phyloP scores from a whole-genome alignment of 2,797 vertebrate species.

The Rhinophrynus dorsalis region DNA sequence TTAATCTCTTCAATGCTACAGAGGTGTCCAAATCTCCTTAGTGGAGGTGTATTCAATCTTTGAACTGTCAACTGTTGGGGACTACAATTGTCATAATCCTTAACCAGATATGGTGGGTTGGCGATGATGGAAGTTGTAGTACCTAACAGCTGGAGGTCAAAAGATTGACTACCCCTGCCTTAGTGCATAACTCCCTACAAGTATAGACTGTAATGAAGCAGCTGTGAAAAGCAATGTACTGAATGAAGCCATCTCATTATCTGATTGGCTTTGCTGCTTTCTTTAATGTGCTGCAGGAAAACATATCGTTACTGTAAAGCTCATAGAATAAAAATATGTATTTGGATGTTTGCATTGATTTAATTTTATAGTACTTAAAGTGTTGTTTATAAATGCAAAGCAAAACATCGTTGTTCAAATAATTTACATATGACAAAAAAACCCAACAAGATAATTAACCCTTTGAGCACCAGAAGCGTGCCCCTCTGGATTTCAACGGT shows the following conservation, averaged over 20 bases:
- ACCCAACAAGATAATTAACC: too few species aligned
- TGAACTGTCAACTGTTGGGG: too few species aligned
- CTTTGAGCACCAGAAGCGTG: too few species aligned
- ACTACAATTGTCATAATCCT: too few species aligned
- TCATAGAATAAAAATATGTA: not conserved
- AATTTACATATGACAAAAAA: not conserved
- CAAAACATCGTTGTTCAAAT: not conserved
- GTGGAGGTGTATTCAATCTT: too few species aligned
- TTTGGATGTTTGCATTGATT: not conserved
- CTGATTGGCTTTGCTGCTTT: not conserved
- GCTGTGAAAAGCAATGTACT: slow-evolving; percentile 50
- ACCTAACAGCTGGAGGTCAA: too few species aligned
- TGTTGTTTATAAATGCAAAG: not conserved
- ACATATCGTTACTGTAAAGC: not conserved
- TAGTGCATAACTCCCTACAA: not conserved
- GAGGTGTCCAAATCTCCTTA: too few species aligned
- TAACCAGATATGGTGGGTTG: too few species aligned
- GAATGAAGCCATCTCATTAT: slow-evolving; percentile 27
- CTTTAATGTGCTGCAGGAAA: not conserved
- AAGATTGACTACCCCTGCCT: too few species aligned
- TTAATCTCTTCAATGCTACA: too few species aligned
- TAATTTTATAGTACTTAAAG: not conserved
- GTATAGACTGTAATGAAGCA: slow-evolving; percentile 15
- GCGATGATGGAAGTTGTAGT: too few species aligned
- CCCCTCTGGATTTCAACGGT: too few species aligned